phyloP scores from a whole-genome alignment of 2,113 vertebrate species.

The Hippocampus comes region DNA sequence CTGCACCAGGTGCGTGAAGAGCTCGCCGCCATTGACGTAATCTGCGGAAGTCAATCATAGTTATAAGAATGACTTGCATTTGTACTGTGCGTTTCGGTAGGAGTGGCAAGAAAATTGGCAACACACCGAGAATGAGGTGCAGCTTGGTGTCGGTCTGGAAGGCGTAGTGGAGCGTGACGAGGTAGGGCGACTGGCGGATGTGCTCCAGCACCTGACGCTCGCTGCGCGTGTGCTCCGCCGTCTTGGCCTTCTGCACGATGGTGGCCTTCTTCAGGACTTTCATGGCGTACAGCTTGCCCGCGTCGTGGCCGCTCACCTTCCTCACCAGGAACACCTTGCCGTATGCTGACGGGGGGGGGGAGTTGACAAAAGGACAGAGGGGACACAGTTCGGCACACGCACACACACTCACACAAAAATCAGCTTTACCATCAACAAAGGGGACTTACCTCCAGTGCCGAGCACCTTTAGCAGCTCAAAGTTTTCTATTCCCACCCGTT shows the following conservation, averaged over 20 bases:
- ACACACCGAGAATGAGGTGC: constrained; percentile 93
- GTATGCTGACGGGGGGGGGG: constrained; percentile 74
- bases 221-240: constrained; percentile 88
- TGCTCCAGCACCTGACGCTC: constrained; percentile 95
- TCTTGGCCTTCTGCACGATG: constrained; percentile 96
- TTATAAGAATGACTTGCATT: background rate
- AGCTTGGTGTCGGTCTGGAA: constrained; percentile 98
- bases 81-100: background rate
- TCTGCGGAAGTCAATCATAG: constrained; percentile 65
- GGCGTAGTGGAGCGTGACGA: constrained; percentile 94
- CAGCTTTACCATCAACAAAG: background rate
- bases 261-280: constrained; percentile 98
- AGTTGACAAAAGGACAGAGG: constrained; percentile 7
- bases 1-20: constrained; percentile 98
- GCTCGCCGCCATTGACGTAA: constrained; percentile 96
- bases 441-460: constrained; percentile 91
- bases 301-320: constrained; percentile 91
- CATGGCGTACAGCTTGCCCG: constrained; percentile 94
- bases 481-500: constrained; percentile 97
- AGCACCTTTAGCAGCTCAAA: constrained; percentile 95
- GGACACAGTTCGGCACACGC: constrained; percentile 5
- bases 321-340: constrained; percentile 97
- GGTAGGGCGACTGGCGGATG: constrained; percentile 89
- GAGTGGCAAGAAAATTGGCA: background rate
- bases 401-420: background rate